Evolutionary conservation across 2,797 vertebrate species (phyloP).

Genomic region (Characodon lateralis): DNA sequence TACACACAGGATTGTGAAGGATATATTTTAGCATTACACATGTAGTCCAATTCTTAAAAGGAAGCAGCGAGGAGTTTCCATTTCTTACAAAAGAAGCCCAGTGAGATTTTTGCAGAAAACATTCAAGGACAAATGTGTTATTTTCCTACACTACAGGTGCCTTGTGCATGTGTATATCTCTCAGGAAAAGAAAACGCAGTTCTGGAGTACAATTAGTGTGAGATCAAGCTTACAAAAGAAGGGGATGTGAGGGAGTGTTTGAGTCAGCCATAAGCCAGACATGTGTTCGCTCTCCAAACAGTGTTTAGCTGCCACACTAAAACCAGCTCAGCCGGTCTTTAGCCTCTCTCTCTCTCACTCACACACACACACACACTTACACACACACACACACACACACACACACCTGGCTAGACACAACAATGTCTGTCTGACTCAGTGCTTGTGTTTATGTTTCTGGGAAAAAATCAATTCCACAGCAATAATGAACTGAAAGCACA

Average conservation of each 20-base stretch:
- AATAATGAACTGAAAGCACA: constrained; percentile 26
- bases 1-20: background rate
- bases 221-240: constrained; percentile 17
- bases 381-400: background rate
- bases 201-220: constrained; percentile 8
- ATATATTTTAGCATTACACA: background rate
- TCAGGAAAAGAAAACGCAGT: constrained; percentile 15
- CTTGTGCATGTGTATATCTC: constrained; percentile 20
- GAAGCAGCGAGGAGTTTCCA: background rate
- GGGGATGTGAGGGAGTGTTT: constrained; percentile 24
- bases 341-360: constrained; percentile 8
- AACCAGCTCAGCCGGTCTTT: constrained; percentile 63
- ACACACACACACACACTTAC: background rate
- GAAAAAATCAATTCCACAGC: constrained; percentile 35
- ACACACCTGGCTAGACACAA: constrained; percentile 67
- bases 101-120: constrained; percentile 12
- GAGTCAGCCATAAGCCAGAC: constrained; percentile 34
- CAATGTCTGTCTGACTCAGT: constrained; percentile 54
- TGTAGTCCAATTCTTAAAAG: background rate
- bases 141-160: constrained; percentile 27
- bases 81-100: background rate
- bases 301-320: constrained; percentile 52
- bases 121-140: constrained; percentile 34
- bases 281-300: constrained; percentile 58
- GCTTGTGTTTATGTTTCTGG: constrained; percentile 34